phyloP scores from a whole-genome alignment of 2,888 invertebrate species.

The Orgyia antiqua region DNA sequence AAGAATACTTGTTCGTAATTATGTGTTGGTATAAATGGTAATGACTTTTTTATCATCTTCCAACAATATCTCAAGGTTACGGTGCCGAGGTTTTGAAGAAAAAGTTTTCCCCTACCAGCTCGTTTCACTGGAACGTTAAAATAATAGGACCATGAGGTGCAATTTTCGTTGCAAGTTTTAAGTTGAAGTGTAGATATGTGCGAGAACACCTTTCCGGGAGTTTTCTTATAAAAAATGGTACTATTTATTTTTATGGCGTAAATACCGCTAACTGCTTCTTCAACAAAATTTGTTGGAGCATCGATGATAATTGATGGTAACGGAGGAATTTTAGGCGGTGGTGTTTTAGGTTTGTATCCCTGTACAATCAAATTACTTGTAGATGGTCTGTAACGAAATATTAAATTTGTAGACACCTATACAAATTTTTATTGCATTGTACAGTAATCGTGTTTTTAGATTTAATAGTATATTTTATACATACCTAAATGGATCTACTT shows the following conservation, averaged over 20 bases:
- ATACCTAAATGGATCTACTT: constrained; percentile 58
- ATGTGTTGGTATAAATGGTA: constrained; percentile 48
- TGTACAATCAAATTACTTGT: constrained; percentile 44
- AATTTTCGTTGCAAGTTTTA: constrained; percentile 41
- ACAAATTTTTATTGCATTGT: too few species aligned
- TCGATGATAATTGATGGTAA: constrained; percentile 39
- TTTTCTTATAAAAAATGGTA: constrained; percentile 45
- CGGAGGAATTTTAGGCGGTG: constrained; percentile 35
- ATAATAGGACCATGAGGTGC: constrained; percentile 60
- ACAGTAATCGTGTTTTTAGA: too few species aligned
- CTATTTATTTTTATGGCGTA: constrained; percentile 61
- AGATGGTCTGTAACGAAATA: constrained; percentile 37
- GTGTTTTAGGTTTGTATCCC: constrained; percentile 46
- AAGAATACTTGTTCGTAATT: constrained; percentile 63
- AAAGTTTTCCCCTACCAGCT: constrained; percentile 52
- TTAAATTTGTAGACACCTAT: not conserved
- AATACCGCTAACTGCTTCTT: constrained; percentile 27
- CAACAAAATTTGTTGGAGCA: constrained; percentile 8
- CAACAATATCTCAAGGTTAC: constrained; percentile 67
- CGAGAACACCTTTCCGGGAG: constrained; percentile 32
- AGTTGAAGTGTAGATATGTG: constrained; percentile 33
- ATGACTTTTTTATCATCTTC: constrained; percentile 51
- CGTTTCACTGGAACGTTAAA: constrained; percentile 51
- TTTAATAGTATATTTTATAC: too few species aligned
- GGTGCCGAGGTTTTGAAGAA: constrained; percentile 72